Base-by-base conservation (phyloP, 2,113 vertebrate species). In the Corythaixoides concolor region DNA sequence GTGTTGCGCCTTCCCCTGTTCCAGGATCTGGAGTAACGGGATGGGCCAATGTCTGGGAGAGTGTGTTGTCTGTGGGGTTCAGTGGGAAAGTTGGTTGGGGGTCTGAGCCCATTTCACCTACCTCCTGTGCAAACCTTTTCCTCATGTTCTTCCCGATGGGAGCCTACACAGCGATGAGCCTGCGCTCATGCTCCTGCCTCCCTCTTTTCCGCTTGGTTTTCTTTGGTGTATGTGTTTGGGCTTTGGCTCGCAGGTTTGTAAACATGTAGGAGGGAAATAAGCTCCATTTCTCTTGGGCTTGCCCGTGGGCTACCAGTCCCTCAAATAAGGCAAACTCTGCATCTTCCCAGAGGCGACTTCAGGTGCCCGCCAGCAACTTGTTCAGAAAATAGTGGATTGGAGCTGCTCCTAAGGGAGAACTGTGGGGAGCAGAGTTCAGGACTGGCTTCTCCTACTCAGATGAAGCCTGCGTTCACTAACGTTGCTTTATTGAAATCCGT, bases 1-100 rank as follows among this genome's bases (percentile, higher is more conserved):
- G 99, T 98, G 9, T 53, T 81, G 19, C 15, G 28, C 11, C 33
- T 11, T n/a, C 8, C 19, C 12, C 21, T 32, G 19, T 18, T 52
- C 56, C 37, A 53, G 26, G 15, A 32, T 66, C 53, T 64, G 50
- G 30, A 78, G 12, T 53, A 89, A 73, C 3, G 43, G 59, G n/a
- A 50, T 50, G 39, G 85, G 9, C 32, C 30, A 15, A 1, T 17
- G 27, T 50, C 73, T 77, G 15, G 58, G 52, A 75, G 33, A 2
- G 1, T 27, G 5, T 22, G 14, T 45, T 63, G 23, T 68, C 30
- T 52, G 1, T 68, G n/a, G 17, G 55, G 16, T 74, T 33, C 15
- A 66, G 10, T 41, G 59, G 41, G 63, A 56, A 85, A 12, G 43
- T 3, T 78, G 27, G 2, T 0, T 68, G 27, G 21, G 24, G 7